phyloP scores from a whole-genome alignment of 2,113 vertebrate species.

The Rhegmatorhina hoffmannsi region DNA sequence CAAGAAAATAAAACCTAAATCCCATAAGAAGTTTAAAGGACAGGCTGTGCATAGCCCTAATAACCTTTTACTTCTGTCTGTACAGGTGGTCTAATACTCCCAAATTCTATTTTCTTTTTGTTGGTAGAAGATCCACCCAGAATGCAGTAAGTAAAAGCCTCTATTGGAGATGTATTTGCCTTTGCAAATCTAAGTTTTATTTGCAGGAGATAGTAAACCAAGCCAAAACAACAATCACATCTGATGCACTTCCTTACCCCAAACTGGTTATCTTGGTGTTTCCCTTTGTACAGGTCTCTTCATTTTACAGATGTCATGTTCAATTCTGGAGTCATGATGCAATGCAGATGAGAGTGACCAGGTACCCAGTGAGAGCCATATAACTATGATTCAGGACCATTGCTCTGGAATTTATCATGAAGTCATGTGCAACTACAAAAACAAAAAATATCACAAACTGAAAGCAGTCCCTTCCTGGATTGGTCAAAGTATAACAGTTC shows the following conservation, averaged over 20 bases:
- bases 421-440: background rate
- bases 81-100: background rate
- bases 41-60: background rate
- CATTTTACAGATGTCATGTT: background rate
- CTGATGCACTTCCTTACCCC: fast-evolving
- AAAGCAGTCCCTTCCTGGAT: background rate
- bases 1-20: background rate
- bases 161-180: background rate
- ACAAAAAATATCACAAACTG: background rate
- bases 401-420: background rate
- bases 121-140: background rate
- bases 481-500: background rate
- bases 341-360: background rate
- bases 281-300: background rate
- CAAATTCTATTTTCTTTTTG: background rate
- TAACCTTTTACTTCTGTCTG: background rate
- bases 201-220: background rate
- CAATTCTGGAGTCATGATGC: background rate
- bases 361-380: background rate
- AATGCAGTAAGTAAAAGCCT: background rate
- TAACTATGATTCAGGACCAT: background rate
- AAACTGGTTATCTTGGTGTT: background rate
- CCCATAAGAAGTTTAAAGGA: background rate
- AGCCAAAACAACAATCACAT: background rate
- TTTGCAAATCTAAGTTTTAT: background rate